A percentile compares a stretch with the other conserved stretches of the same genome.
Conservation (phyloP, 2,113 vertebrate species). For the Gobiocypris rarus region DNA sequence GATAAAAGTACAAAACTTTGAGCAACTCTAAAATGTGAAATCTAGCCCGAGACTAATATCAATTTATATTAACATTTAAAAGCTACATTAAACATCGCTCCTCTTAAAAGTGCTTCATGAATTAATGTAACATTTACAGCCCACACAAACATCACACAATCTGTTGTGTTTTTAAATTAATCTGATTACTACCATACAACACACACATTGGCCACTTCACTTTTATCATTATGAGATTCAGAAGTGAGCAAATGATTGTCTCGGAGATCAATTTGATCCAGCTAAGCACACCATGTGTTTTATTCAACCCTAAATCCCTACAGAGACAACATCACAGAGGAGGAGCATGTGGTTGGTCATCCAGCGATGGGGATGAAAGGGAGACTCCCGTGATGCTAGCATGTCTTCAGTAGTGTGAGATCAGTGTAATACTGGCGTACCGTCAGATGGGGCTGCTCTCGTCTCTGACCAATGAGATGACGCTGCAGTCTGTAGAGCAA, state of each 20-base stretch:
- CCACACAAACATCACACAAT: background rate
- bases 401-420: background rate
- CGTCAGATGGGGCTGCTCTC: conserved; percentile 66
- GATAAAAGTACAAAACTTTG: conserved; percentile 19
- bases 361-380: background rate
- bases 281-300: background rate
- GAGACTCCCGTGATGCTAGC: background rate
- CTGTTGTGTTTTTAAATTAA: background rate
- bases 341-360: conserved; percentile 10
- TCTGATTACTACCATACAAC: background rate
- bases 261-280: background rate
- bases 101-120: background rate
- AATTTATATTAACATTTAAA: background rate
- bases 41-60: background rate
- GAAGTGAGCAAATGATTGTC: background rate
- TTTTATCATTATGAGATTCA: background rate
- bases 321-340: background rate
- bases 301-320: background rate
- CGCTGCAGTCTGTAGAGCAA: conserved; percentile 62
- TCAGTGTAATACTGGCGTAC: conserved; percentile 47
- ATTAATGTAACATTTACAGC: background rate
- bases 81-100: background rate
- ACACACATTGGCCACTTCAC: conserved; percentile 3
- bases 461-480: conserved; percentile 69
- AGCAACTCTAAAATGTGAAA: background rate